Evolutionary conservation across 2,113 vertebrate genomes (phyloP).

Genomic region (Vulpes ferrilata): DNA sequence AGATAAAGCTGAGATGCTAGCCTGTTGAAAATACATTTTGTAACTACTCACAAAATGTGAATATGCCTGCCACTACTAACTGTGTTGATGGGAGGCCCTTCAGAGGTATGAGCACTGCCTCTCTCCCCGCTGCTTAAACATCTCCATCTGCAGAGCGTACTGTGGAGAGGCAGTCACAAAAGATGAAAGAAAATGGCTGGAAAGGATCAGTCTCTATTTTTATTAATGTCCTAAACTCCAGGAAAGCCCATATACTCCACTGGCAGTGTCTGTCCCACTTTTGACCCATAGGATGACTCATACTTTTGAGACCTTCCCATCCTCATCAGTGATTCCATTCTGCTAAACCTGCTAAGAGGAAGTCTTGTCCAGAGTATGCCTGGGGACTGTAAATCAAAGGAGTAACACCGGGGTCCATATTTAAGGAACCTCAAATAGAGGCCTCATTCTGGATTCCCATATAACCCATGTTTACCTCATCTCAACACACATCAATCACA

Average conservation of each 20-base stretch:
- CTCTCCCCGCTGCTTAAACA: not conserved
- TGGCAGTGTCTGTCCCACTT: not conserved
- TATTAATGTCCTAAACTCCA: not conserved
- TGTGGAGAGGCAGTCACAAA: not conserved
- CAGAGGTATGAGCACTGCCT: not conserved
- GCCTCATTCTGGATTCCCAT: not conserved
- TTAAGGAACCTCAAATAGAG: not conserved
- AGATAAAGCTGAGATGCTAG: not conserved
- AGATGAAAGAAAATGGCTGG: not conserved
- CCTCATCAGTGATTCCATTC: not conserved
- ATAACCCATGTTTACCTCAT: not conserved
- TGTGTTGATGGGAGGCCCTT: not conserved
- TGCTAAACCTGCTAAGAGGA: not conserved
- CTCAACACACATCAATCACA: not conserved
- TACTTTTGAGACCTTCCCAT: not conserved
- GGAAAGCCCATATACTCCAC: not conserved
- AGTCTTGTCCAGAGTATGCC: not conserved
- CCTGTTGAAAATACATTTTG: slow-evolving; percentile 41
- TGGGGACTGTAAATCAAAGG: not conserved
- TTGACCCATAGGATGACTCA: not conserved
- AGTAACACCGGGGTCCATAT: not conserved
- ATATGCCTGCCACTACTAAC: not conserved
- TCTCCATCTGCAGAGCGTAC: not conserved
- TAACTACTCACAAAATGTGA: not conserved
- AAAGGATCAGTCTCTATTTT: not conserved